Evolutionary conservation across 2,113 vertebrate genomes (phyloP), one percentile per base, ranked within the genome.

Genomic region (Ceratotherium simum): DNA sequence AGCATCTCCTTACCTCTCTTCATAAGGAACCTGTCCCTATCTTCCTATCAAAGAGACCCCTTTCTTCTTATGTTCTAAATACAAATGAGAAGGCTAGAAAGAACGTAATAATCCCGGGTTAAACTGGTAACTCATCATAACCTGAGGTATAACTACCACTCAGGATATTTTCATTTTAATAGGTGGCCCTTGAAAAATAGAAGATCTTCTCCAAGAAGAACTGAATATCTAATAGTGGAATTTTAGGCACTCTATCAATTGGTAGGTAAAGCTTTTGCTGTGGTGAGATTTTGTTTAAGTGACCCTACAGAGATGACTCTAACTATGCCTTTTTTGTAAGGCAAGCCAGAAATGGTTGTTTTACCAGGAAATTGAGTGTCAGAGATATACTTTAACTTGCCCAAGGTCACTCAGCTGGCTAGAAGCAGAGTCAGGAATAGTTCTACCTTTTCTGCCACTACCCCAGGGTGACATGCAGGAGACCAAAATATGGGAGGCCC

Each of bases 51-150:
- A 78, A 58, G 54, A 85, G 39, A 2, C 0, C 14, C 20, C 23
- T 84, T 96, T 79, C 62, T 70, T 84, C 14, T 36, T 78, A 46
- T 10, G 29, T 58, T 65, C 46, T 90, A 86, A 94, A 94, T 90
- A 78, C 36, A 48, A 36, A 12, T 39, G 29, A 65, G 33, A 90
- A 73, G 23, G 60, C 25, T 64, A 67, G 42, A 67, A 72, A 80
- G 69, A 56, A 78, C 6, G 9, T 6, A 13, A 42, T 65, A 67
- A 85, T 33, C 79, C 20, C 72, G 29, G 12, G 18, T 85, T 85
- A 75, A 78, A 80, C 58, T 31, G 31, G 51, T 56, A 83, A 39
- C 65, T 82, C 17, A 46, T 81, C 25, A 36, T 48, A 82, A 85
- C 11, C 73, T 69, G 20, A 79, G 25, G 7, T 42, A 56, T 11